Evolutionary conservation across 35 echinoderm and acorn worm genomes (phyloP), one percentile per base, ranked within the genome.

Genomic region (Apostichopus californicus): DNA sequence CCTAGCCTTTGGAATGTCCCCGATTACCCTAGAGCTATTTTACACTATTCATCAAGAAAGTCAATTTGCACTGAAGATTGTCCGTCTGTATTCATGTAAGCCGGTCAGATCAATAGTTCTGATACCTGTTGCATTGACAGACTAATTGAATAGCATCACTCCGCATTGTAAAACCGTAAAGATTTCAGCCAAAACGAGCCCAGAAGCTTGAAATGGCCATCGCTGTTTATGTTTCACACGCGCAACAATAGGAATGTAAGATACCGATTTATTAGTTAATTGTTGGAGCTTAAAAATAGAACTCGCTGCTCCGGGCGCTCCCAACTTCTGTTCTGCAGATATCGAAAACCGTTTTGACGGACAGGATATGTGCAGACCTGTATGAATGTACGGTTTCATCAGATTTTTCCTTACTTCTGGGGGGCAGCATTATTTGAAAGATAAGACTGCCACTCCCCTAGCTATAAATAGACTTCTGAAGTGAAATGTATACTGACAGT

Each of bases 71-170:
- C 80, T 52, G 17, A 56, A n/a, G 80, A 52, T 6, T 53, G 64
- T 10, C 10, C 11, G 80, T 54, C 17, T 12, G 46, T 52, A 34
- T 34, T 34, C 21, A 54, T 54, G n/a, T 53, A 3, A 83, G 52
- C 14, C 46, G 80, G 24, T 54, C 15, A 34, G 80, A 83, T 83
- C 80, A 83, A 83, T 83, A 46, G 5, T n/a, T 83, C 80, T 55
- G 46, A 54, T 83, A 83, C 55, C 80, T n/a, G 25, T 17, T 56
- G 15, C 18, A 55, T 83, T 83, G 8, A 83, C n/a, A 3, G 53
- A 54, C 15, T 83, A 83, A 83, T 83, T 83, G 80, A 83, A 83
- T 54, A 83, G 55, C 80, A 83, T 83, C 80, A 55, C 15, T 7
- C 80, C 53, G 17, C 18, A 14, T 54, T 68, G 64, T 34, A 68